These are phyloP conservation scores for Drosophila burlai DNA, from an alignment of 1,140 invertebrate species.

Conservation along the genomic window DNA sequence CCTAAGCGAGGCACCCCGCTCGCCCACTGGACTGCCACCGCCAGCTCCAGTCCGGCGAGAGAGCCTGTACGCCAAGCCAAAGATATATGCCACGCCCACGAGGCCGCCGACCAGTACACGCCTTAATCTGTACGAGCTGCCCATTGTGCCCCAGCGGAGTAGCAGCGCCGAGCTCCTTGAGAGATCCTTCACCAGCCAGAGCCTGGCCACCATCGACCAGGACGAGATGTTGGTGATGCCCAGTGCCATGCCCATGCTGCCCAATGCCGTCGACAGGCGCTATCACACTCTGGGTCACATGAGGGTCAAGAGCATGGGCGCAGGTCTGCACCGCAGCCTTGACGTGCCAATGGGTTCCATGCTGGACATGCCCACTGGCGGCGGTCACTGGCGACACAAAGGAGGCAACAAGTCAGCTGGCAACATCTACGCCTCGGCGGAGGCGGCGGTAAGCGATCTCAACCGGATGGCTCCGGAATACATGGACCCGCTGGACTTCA, in stretches of 20 bases:
- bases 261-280: constrained; percentile 71
- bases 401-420: constrained; percentile 71
- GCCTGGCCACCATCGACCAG: constrained; percentile 78
- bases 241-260: constrained; percentile 80
- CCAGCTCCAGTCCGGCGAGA: constrained; percentile 76
- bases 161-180: constrained; percentile 79
- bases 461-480: constrained; percentile 81
- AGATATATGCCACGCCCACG: constrained; percentile 76
- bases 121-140: constrained; percentile 70
- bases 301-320: constrained; percentile 79
- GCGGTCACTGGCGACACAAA: constrained; percentile 43
- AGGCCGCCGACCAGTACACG: constrained; percentile 60
- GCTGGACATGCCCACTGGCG: constrained; percentile 62
- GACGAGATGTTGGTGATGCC: constrained; percentile 78
- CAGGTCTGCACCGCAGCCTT: constrained; percentile 68
- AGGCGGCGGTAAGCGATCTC: constrained; percentile 73
- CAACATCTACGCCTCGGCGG: constrained; percentile 77
- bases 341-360: constrained; percentile 75
- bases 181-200: constrained; percentile 75
- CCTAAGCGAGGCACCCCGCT: constrained; percentile 63
- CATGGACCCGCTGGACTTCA: constrained; percentile 86
- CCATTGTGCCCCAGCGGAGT: constrained; percentile 73
- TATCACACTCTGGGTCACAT: constrained; percentile 83
- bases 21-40: constrained; percentile 69
- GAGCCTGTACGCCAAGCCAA: constrained; percentile 81